Conservation (phyloP, 2,113 vertebrate genomes). For the Monarcha castaneiventris region DNA sequence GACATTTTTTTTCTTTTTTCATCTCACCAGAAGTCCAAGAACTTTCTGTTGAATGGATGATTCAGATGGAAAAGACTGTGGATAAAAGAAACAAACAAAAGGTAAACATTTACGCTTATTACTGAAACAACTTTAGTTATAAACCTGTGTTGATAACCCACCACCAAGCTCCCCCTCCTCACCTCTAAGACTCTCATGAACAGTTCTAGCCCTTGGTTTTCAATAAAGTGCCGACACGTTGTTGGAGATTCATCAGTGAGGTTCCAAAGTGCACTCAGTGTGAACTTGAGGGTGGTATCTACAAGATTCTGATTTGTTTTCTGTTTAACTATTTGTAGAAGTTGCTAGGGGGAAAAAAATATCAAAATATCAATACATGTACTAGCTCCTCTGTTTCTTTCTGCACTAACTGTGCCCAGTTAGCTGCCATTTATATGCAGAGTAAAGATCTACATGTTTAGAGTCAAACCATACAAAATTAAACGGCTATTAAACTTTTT, state of each 20-base stretch:
- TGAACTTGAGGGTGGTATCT: constrained; percentile 98
- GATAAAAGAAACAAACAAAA: constrained; percentile 11
- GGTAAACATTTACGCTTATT: not conserved
- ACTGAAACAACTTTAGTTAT: not conserved
- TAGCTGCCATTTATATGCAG: not conserved
- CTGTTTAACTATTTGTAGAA: constrained; percentile 97
- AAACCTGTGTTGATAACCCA: not conserved
- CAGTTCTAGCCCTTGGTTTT: constrained; percentile 96
- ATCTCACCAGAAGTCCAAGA: constrained; percentile 93
- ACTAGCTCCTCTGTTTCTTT: not conserved
- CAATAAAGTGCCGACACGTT: constrained; percentile 97
- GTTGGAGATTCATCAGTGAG: constrained; percentile 99
- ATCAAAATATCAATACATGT: not conserved
- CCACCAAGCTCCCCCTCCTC: not conserved
- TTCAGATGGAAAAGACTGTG: constrained; percentile 93
- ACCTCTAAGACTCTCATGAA: constrained; percentile 99
- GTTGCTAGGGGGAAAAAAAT: constrained; percentile 78
- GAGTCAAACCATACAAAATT: not conserved
- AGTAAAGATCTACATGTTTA: not conserved
- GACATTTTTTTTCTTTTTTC: not conserved
- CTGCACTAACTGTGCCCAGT: not conserved
- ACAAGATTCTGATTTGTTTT: constrained; percentile 92
- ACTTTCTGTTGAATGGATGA: constrained; percentile 99
- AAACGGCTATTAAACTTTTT: not conserved
- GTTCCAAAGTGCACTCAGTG: constrained; percentile 97